Evolutionary conservation across 1,140 invertebrate genomes (phyloP), one percentile per base, ranked within the genome.

Genomic region (Zelostemma sp.): DNA sequence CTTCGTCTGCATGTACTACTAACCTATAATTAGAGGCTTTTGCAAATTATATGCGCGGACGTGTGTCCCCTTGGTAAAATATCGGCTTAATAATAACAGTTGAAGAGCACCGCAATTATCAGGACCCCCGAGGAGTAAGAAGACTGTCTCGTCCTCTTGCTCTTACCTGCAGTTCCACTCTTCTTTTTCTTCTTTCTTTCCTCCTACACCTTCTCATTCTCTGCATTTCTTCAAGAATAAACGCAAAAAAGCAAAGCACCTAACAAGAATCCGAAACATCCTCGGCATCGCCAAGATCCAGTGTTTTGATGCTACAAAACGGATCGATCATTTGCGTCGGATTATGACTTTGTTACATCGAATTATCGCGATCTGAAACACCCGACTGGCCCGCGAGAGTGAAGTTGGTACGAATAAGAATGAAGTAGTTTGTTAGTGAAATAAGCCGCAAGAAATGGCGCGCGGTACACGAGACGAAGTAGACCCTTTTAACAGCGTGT

Each of bases 61-160:
- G 74, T 82, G 82, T 84, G 82, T 84, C 81, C 81, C 77, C 80
- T 84, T 74, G 80, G 81, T 83, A 83, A 84, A 84, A 84, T 83
- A 82, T 84, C 81, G 82, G 81, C 79, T 84, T 84, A 84, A 84
- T 84, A 84, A 84, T 84, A 84, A 84, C 80, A 82, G 81, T 84
- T 83, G 79, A 79, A 83, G 80, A 79, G 82, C 79, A 83, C 80
- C 67, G 79, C 80, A 84, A 84, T 84, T 84, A 84, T 84, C 77
- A 83, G 79, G 75, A 77, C 76, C 77, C 74, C 75, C 59, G 73
- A 79, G 77, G 74, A 79, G 76, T 72, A 68, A 74, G 74, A 74
- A 77, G 57, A 76, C 53, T 25, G 53, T 62, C 65, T 50, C 48
- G 14, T 55, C 67, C 25, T 45, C 19, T 35, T 25, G 14, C 59